phyloP scores from a whole-genome alignment of 1,140 invertebrate genomes.

The Monomorium pharaonis region DNA sequence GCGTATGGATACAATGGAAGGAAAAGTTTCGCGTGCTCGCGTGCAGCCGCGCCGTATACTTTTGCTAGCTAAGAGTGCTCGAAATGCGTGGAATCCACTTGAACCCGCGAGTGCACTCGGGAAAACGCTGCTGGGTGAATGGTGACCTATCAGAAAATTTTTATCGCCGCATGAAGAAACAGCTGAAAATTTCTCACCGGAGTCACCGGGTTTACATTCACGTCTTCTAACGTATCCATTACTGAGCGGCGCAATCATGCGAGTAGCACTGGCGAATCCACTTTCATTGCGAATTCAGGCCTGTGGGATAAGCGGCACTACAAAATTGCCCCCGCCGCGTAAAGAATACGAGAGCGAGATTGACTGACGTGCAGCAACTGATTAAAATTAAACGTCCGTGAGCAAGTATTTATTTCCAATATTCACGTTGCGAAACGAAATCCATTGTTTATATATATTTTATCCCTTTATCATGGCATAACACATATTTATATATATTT shows the following conservation, averaged over 20 bases:
- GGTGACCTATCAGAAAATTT: constrained; percentile 56
- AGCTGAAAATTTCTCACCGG: constrained; percentile 34
- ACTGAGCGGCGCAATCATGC: constrained; percentile 14
- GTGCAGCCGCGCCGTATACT: constrained; percentile 18
- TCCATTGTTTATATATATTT: background rate
- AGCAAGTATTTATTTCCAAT: background rate
- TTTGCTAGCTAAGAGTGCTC: constrained; percentile 40
- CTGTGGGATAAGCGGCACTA: background rate
- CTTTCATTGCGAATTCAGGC: constrained; percentile 19
- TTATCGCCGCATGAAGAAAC: constrained; percentile 47
- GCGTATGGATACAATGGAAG: constrained; percentile 5
- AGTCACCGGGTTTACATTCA: background rate
- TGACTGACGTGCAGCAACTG: background rate
- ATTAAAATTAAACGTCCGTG: background rate
- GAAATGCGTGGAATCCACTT: constrained; percentile 49
- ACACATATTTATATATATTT: background rate
- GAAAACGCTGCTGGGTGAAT: constrained; percentile 46
- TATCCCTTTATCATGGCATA: background rate
- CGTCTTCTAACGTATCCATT: constrained; percentile 15
- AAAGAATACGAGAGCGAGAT: background rate
- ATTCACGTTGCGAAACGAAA: background rate
- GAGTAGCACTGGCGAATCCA: constrained; percentile 5
- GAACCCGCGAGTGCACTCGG: constrained; percentile 48
- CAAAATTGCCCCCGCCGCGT: background rate
- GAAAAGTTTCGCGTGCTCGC: constrained; percentile 39